Base-by-base conservation (phyloP, 2,888 invertebrate genomes). In the Orthosia gracilis region DNA sequence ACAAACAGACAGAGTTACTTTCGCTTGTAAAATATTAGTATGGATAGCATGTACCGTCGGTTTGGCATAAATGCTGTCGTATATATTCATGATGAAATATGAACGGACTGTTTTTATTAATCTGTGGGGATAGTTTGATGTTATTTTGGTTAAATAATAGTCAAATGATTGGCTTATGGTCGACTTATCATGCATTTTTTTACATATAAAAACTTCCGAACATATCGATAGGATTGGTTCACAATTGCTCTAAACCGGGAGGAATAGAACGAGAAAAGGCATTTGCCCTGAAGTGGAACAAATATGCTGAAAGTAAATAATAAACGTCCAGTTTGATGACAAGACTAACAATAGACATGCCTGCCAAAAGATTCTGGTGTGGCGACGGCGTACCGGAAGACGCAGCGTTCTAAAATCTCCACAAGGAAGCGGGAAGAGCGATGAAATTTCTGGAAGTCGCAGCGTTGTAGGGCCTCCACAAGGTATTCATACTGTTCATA, bases 31-130 rank as follows among this genome's bases (percentile, higher is more conserved):
- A 40, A 40, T 40, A 40, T 9, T 9, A 40, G 40, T 40, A 40
- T 40, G 40, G 40, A 40, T 40, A 9, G 7, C 9, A 40, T 40
- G 40, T 40, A 40, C 3, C 1, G 40, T 80, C 69, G 69, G 84
- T 69, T 75, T 71, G 76, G 67, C 81, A 67, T 69, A 69, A 73
- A 69, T 58, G 31, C 54, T 50, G 31, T 52, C 21, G 58, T 66
- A 47, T 66, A 47, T 80, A 74, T 77, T 80, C 70, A 64, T 73
- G 66, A 81, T 84, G 83, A 81, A 64, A 72, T 76, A 83, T 76
- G 62, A 69, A 23, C 55, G 13, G 2, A 54, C 57, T 71, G 65
- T 66, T 83, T 57, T 79, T 78, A 80, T 80, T 83, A 83, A 73
- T 75, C 71, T 70, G 78, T 70, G 31, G 40, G 76, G 59, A 61